Conservation (phyloP, 1,140 invertebrate genomes). For the Calephelis virginiensis region DNA sequence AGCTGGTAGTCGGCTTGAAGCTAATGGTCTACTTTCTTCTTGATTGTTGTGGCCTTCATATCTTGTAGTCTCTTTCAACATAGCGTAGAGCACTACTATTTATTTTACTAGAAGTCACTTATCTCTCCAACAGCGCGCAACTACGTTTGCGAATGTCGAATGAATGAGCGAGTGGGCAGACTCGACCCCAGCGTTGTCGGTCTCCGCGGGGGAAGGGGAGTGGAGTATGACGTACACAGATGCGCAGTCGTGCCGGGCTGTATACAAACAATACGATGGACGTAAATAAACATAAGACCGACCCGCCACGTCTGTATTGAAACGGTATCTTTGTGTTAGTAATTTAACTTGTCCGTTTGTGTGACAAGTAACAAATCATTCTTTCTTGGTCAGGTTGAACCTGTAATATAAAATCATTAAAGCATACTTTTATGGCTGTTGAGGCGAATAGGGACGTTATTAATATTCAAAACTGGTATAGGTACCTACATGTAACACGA, state of each 20-base stretch:
- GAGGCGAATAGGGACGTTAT: background rate
- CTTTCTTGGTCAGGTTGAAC: background rate
- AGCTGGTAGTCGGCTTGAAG: conserved; percentile 60
- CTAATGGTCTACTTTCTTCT: conserved; percentile 54
- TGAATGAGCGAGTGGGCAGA: conserved; percentile 73
- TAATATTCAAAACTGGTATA: too few relatives aligned
- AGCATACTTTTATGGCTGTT: background rate
- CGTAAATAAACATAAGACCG: conserved; percentile 76
- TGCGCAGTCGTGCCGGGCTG: conserved; percentile 75
- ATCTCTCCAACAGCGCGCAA: conserved; percentile 52
- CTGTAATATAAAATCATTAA: background rate
- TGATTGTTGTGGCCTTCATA: conserved; percentile 56
- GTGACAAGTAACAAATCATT: conserved; percentile 26
- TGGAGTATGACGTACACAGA: conserved; percentile 68
- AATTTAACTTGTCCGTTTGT: conserved; percentile 44
- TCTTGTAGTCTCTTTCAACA: conserved; percentile 70
- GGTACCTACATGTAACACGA: too few relatives aligned
- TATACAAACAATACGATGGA: conserved; percentile 78
- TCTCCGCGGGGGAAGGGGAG: conserved; percentile 50
- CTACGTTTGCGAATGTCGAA: conserved; percentile 72
- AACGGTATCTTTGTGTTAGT: conserved; percentile 68
- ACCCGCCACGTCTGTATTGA: conserved; percentile 54
- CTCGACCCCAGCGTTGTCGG: conserved; percentile 64
- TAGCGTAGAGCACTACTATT: conserved; percentile 52
- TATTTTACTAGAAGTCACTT: conserved; percentile 48